Evolutionary conservation across 2,888 invertebrate genomes (phyloP).

Genomic region (Ochropleura plecta): DNA sequence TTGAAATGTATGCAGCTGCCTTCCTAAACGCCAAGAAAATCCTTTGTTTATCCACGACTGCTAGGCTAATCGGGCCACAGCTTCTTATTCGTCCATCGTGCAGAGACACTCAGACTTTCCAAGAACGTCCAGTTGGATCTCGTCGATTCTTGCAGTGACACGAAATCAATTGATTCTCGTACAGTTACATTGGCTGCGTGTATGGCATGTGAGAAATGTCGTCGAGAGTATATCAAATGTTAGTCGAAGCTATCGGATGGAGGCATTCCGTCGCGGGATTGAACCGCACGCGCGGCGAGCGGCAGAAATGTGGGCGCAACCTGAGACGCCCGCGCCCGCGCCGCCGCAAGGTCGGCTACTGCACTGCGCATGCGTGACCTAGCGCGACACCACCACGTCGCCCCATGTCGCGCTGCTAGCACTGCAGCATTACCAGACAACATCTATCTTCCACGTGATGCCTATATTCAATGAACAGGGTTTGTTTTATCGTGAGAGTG

Average conservation of each 20-base stretch:
- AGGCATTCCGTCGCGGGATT: conserved; percentile 86
- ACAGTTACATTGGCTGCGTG: conserved; percentile 80
- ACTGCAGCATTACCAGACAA: conserved; percentile 20
- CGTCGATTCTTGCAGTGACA: conserved; percentile 59
- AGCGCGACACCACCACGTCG: conserved; percentile 61
- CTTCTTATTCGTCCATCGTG: conserved; percentile 33
- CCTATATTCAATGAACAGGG: background rate
- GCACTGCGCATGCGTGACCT: conserved; percentile 85
- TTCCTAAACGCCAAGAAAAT: conserved; percentile 21
- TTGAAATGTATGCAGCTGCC: conserved; percentile 11
- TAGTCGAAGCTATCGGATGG: conserved; percentile 83
- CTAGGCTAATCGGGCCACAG: conserved; percentile 24
- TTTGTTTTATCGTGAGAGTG: background rate
- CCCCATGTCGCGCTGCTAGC: background rate
- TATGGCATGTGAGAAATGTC: conserved; percentile 81
- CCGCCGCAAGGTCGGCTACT: conserved; percentile 88
- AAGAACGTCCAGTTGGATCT: conserved; percentile 62
- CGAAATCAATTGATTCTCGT: conserved; percentile 69
- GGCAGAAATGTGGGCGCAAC: conserved; percentile 87
- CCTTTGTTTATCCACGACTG: conserved; percentile 14
- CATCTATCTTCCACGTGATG: conserved; percentile 6
- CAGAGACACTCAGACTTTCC: conserved; percentile 54
- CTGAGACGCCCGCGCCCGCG: conserved; percentile 78
- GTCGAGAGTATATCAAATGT: conserved; percentile 85
- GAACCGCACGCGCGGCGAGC: conserved; percentile 87